These are phyloP conservation scores for Drosophila asahinai DNA, from an alignment of 1,140 invertebrate species.

Conservation along the genomic window DNA sequence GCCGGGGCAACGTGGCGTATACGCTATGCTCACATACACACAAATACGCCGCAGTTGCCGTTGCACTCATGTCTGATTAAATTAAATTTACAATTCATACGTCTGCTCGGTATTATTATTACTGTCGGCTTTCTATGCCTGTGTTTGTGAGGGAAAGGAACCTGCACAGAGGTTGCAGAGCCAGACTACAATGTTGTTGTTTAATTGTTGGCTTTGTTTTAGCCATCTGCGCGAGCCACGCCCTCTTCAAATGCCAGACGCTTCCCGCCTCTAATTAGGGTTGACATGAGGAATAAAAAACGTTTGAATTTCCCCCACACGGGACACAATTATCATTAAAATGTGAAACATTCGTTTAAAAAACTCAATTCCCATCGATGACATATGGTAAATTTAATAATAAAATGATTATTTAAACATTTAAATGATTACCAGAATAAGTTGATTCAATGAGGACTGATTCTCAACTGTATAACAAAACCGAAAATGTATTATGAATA, in stretches of 20 bases:
- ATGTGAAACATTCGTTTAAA: background rate
- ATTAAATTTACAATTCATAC: slow-evolving; percentile 81
- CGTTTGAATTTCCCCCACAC: background rate
- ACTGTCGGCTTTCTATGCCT: background rate
- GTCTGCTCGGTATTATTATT: slow-evolving; percentile 46
- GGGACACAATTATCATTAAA: background rate
- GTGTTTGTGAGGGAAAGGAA: slow-evolving; percentile 12
- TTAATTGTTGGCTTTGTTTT: slow-evolving; percentile 54
- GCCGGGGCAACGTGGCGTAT: slow-evolving; percentile 57
- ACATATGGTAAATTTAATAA: background rate
- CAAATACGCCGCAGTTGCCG: slow-evolving; percentile 44
- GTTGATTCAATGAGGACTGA: background rate
- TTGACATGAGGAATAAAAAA: slow-evolving; percentile 17
- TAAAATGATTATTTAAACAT: background rate
- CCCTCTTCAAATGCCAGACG: slow-evolving; percentile 18
- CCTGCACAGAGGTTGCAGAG: slow-evolving; percentile 15
- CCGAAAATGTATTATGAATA: too few relatives aligned
- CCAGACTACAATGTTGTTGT: slow-evolving; percentile 32
- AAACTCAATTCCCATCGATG: background rate
- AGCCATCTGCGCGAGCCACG: slow-evolving; percentile 29
- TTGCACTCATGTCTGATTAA: slow-evolving; percentile 77
- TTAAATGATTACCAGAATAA: background rate
- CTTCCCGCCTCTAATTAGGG: slow-evolving; percentile 46
- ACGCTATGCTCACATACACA: slow-evolving; percentile 52
- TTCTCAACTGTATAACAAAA: too few relatives aligned